phyloP scores from a whole-genome alignment of 2,888 invertebrate species.

The Ochlodes sylvanus region DNA sequence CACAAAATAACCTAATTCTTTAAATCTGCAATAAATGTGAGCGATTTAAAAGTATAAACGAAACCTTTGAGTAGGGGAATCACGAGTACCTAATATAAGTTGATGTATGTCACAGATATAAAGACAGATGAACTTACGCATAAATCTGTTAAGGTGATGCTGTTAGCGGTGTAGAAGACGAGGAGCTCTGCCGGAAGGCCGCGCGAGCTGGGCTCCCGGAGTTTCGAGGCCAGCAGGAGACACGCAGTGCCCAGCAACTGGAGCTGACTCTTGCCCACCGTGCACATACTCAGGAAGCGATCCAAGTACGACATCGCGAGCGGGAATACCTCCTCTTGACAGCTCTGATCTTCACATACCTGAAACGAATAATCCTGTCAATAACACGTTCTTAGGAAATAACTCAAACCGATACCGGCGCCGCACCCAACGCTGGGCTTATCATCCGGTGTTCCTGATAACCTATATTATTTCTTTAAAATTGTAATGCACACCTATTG shows the following conservation, averaged over 20 bases:
- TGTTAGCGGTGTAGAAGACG: slow-evolving; percentile 97
- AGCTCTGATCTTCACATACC: slow-evolving; percentile 97
- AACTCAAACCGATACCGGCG: slow-evolving; percentile 38
- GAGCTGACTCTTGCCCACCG: slow-evolving; percentile 93
- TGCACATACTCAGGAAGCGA: slow-evolving; percentile 94
- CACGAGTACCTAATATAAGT: too few relatives aligned
- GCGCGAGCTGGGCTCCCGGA: slow-evolving; percentile 91
- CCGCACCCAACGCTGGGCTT: slow-evolving; percentile 65
- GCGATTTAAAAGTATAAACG: too few relatives aligned
- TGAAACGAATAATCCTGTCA: slow-evolving; percentile 68
- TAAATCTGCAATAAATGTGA: too few relatives aligned
- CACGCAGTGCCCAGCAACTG: slow-evolving; percentile 97
- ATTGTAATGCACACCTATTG: slow-evolving; percentile 69
- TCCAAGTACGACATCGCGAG: slow-evolving; percentile 97
- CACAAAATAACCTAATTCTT: too few relatives aligned
- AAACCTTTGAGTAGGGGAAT: too few relatives aligned
- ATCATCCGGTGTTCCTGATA: slow-evolving; percentile 81
- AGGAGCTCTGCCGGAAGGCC: slow-evolving; percentile 92
- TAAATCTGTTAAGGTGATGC: slow-evolving; percentile 93
- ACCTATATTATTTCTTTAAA: slow-evolving; percentile 72
- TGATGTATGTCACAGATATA: too few relatives aligned
- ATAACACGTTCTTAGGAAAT: neutral
- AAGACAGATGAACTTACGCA: slow-evolving; percentile 94
- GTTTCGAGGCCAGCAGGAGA: slow-evolving; percentile 96
- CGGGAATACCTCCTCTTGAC: slow-evolving; percentile 97